Conservation (phyloP, 2,113 vertebrate genomes). For the Macroglossus sobrinus region DNA sequence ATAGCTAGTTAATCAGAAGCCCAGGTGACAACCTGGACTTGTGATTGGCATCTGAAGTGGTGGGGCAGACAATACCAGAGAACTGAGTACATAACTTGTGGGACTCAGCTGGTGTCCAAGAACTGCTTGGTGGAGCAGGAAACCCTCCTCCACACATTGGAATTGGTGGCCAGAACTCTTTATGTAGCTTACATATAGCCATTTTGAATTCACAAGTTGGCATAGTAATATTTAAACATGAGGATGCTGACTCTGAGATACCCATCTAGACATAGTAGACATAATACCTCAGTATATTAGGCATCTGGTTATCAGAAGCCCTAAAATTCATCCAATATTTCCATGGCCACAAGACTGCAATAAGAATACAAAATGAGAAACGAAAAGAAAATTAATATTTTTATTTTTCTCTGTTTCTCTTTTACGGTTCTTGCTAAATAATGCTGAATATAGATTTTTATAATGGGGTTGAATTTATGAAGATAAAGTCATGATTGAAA, state of each 20-base stretch:
- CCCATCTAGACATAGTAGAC: neutral
- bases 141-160: no score
- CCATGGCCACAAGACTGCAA: neutral
- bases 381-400: neutral
- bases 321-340: neutral
- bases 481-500: neutral
- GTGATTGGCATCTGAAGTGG: neutral
- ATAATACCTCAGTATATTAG: neutral
- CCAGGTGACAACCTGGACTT: neutral
- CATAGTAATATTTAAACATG: neutral
- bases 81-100: neutral
- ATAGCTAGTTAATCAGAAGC: neutral
- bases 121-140: neutral
- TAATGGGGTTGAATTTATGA: neutral
- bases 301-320: neutral
- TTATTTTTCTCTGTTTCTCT: neutral
- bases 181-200: neutral
- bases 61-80: fast-evolving
- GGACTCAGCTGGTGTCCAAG: neutral
- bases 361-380: neutral
- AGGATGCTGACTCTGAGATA: neutral
- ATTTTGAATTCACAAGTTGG: neutral
- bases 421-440: neutral
- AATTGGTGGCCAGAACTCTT: neutral
- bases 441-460: neutral